phyloP scores from a whole-genome alignment of 1,140 invertebrate genomes.

The Ladona fulva region DNA sequence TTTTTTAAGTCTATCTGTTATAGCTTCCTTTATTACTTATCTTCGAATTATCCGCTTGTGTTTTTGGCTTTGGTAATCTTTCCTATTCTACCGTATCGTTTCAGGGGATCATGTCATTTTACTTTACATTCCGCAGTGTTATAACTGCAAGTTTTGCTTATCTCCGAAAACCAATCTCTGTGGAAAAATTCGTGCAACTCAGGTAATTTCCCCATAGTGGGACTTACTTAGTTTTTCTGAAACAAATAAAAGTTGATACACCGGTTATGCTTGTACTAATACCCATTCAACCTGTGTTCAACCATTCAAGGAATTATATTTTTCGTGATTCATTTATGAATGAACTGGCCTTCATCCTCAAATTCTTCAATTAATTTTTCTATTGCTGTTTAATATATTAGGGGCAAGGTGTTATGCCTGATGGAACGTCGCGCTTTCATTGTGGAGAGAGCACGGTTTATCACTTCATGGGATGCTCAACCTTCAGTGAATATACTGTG shows the following conservation, averaged over 20 bases:
- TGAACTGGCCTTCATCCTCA: slow-evolving; percentile 14
- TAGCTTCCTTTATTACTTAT: no score
- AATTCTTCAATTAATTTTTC: background rate
- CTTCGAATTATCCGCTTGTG: no score
- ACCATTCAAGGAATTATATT: background rate
- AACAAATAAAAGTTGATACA: no score
- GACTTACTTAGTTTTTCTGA: no score
- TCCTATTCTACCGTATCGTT: slow-evolving; percentile 21
- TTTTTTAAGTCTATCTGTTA: background rate
- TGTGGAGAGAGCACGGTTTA: slow-evolving; percentile 84
- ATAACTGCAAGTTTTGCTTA: slow-evolving; percentile 93
- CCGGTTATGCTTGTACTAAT: no score
- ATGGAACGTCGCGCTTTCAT: slow-evolving; percentile 85
- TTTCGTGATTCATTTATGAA: background rate
- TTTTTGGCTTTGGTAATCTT: background rate
- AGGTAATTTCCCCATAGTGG: slow-evolving; percentile 35
- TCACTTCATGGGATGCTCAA: slow-evolving; percentile 98
- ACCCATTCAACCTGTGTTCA: no score
- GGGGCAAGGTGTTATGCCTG: slow-evolving; percentile 88
- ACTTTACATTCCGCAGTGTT: slow-evolving; percentile 92
- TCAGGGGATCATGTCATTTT: slow-evolving; percentile 93
- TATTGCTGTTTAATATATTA: no score
- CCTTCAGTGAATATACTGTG: slow-evolving; percentile 96
- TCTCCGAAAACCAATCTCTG: slow-evolving; percentile 96
- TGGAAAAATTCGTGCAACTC: slow-evolving; percentile 79